Percentiles rank a stretch among this genome's conserved stretches.
Evolutionary conservation across 2,113 vertebrate genomes (phyloP).

Genomic region (Oplegnathus fasciatus): DNA sequence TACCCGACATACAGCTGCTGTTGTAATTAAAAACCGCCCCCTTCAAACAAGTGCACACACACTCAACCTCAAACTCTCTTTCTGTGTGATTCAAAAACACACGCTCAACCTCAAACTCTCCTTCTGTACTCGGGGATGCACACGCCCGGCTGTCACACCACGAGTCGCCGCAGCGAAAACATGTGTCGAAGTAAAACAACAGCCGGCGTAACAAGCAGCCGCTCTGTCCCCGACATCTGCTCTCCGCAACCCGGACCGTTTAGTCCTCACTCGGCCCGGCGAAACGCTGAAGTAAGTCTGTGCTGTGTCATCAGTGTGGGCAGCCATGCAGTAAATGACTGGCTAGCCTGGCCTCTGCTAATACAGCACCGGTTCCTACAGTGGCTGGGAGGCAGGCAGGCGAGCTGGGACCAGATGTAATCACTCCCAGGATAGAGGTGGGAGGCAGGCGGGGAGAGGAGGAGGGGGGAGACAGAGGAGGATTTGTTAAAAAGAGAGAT

Average conservation of each 20-base stretch:
- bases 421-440: constrained; percentile 34
- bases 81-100: constrained; percentile 14
- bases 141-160: neutral
- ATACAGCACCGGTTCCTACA: constrained; percentile 19
- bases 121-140: constrained; percentile 17
- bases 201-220: constrained; percentile 20
- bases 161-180: neutral
- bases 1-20: constrained; percentile 35
- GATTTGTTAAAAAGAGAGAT: neutral
- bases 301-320: constrained; percentile 30
- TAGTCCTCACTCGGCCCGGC: neutral
- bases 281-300: constrained; percentile 26
- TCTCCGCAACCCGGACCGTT: neutral
- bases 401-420: constrained; percentile 46
- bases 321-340: constrained; percentile 61
- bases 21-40: constrained; percentile 50
- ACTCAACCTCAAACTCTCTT: constrained; percentile 10
- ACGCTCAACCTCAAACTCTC: constrained; percentile 21
- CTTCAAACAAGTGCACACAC: constrained; percentile 9
- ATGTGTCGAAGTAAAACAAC: constrained; percentile 24
- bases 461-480: neutral
- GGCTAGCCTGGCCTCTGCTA: constrained; percentile 27
- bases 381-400: constrained; percentile 19
- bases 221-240: constrained; percentile 26
- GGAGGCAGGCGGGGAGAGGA: constrained; percentile 7